Conservation (phyloP, 1,140 invertebrate species). For the Acromyrmex echinatior region DNA sequence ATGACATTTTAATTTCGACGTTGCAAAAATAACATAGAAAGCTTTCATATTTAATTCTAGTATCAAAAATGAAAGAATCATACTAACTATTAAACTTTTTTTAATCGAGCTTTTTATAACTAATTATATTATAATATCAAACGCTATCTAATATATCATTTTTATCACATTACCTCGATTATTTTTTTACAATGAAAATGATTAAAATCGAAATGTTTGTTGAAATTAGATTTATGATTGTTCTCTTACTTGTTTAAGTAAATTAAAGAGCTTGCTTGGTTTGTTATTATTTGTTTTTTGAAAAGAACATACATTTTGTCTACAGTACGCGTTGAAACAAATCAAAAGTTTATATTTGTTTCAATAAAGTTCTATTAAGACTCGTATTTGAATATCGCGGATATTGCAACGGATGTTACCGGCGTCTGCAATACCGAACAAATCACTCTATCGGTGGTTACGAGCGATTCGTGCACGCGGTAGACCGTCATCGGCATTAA, state of each 20-base stretch:
- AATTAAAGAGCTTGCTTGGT: too few species aligned
- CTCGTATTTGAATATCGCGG: conserved; percentile 14
- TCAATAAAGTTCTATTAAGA: conserved; percentile 15
- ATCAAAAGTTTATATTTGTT: neutral
- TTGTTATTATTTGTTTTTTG: too few species aligned
- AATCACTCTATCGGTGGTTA: conserved; percentile 38
- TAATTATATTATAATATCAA: too few species aligned
- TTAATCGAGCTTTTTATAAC: too few species aligned
- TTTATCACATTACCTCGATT: too few species aligned
- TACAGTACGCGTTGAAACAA: neutral
- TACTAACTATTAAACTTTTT: too few species aligned
- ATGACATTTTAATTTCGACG: neutral
- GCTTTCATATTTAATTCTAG: neutral
- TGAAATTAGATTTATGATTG: too few species aligned
- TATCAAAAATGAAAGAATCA: neutral
- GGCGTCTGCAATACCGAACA: conserved; percentile 11
- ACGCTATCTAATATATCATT: too few species aligned
- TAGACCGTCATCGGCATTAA: conserved; percentile 56
- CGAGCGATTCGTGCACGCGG: conserved; percentile 36
- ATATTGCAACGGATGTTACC: neutral
- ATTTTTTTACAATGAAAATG: too few species aligned
- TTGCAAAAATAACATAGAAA: neutral
- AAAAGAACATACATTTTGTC: neutral
- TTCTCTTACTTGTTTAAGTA: too few species aligned
- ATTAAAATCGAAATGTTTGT: too few species aligned